These are phyloP conservation scores for Apomyelois bistriatella DNA, from an alignment of 2,888 invertebrate genomes.

Conservation along the genomic window DNA sequence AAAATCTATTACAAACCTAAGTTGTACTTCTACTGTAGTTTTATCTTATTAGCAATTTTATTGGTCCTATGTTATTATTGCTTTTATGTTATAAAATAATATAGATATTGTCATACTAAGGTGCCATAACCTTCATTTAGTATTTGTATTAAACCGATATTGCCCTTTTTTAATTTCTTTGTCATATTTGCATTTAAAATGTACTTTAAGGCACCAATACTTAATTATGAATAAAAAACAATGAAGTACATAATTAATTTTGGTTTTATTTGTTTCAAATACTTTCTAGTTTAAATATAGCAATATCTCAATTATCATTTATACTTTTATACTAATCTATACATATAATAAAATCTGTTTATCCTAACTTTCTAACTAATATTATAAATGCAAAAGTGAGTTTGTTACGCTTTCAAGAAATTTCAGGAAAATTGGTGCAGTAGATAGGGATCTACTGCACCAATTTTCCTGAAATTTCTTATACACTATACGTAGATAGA, in stretches of 20 bases:
- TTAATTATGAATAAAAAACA: conserved; percentile 12
- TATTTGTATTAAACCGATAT: background rate
- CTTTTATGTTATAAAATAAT: background rate
- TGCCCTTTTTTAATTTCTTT: background rate
- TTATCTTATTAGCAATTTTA: background rate
- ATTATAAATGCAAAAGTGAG: no score
- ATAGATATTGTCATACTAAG: background rate
- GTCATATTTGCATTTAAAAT: background rate
- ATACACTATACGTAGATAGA: no score
- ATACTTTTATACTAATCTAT: no score
- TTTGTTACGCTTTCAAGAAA: no score
- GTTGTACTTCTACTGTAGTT: background rate
- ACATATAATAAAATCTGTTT: no score
- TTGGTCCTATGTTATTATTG: background rate
- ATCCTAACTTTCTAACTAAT: no score
- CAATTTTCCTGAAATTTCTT: no score
- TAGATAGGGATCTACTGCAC: no score
- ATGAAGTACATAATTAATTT: background rate
- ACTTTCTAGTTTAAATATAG: background rate
- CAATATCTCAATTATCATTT: no score
- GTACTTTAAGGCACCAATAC: conserved; percentile 6
- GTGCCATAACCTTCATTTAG: background rate
- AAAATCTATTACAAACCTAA: background rate
- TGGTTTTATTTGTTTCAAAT: background rate
- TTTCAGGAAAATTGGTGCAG: no score